These are phyloP conservation scores for Pantala flavescens DNA, from an alignment of 1,140 invertebrate genomes.

Conservation along the genomic window DNA sequence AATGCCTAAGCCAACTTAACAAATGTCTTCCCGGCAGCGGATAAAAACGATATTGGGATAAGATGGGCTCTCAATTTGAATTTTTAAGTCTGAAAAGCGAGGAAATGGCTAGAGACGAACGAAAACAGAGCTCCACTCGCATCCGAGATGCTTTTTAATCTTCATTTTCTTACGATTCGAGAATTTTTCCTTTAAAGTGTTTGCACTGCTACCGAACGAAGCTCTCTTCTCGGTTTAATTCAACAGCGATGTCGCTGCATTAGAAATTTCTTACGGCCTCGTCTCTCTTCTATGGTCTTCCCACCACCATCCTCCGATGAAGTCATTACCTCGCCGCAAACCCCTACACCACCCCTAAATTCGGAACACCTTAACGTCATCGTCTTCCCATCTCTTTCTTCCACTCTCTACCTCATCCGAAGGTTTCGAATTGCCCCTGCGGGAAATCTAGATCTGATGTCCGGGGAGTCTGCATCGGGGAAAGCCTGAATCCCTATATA, in stretches of 20 bases:
- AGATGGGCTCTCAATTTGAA: too few relatives aligned
- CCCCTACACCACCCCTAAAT: not conserved
- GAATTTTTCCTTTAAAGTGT: not conserved
- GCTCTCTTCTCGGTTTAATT: not conserved
- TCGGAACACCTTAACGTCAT: slow-evolving; percentile 5
- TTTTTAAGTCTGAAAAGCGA: too few relatives aligned
- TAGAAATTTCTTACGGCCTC: not conserved
- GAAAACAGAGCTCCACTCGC: too few relatives aligned
- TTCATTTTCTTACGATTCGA: too few relatives aligned
- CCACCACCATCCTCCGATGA: not conserved
- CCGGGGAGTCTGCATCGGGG: not conserved
- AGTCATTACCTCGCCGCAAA: not conserved
- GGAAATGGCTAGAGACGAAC: too few relatives aligned
- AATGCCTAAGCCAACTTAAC: too few relatives aligned
- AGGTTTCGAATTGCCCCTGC: not conserved
- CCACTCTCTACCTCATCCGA: not conserved
- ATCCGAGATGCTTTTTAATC: too few relatives aligned
- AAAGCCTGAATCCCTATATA: not conserved
- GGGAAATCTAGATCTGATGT: slow-evolving; percentile 5
- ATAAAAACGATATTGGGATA: too few relatives aligned
- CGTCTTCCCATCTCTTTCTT: not conserved
- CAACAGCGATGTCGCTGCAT: not conserved
- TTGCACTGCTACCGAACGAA: not conserved
- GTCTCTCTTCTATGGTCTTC: not conserved
- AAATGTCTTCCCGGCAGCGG: too few relatives aligned